phyloP scores from a whole-genome alignment of 2,113 vertebrate genomes.

The Mirza zaza region DNA sequence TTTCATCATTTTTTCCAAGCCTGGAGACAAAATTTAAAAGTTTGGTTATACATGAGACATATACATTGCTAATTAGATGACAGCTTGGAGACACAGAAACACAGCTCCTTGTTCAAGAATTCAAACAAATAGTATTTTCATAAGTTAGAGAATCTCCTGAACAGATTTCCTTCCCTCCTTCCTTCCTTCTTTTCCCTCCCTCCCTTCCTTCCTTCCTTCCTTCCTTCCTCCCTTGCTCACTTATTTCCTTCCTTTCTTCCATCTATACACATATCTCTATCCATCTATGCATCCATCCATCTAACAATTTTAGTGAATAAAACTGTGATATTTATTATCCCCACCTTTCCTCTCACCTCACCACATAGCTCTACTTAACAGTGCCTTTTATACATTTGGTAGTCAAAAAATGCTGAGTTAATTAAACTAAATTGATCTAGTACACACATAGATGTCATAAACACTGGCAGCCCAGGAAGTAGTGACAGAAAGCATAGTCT shows the following conservation, averaged over 20 bases:
- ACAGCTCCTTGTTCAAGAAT: not conserved
- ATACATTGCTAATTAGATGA: not conserved
- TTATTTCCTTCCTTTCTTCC: not conserved
- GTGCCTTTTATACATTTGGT: not conserved
- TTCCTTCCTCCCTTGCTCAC: too few relatives aligned
- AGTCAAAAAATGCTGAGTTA: not conserved
- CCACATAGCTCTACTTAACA: not conserved
- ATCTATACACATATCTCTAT: not conserved
- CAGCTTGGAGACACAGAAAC: not conserved
- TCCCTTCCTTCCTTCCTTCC: not conserved
- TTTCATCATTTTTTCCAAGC: not conserved
- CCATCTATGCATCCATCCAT: not conserved
- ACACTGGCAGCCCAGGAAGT: not conserved
- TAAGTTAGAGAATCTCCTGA: not conserved
- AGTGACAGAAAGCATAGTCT: too few relatives aligned
- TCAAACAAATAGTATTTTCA: not conserved
- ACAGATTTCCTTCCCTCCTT: not conserved
- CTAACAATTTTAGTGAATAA: not conserved
- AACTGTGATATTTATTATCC: not conserved
- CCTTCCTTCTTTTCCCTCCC: rapidly evolving
- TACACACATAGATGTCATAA: not conserved
- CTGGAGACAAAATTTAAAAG: not conserved
- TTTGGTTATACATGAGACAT: not conserved
- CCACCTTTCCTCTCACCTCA: not conserved
- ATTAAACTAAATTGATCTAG: not conserved